Base-by-base conservation (phyloP, 1,140 invertebrate genomes). In the Luehdorfia chinensis region DNA sequence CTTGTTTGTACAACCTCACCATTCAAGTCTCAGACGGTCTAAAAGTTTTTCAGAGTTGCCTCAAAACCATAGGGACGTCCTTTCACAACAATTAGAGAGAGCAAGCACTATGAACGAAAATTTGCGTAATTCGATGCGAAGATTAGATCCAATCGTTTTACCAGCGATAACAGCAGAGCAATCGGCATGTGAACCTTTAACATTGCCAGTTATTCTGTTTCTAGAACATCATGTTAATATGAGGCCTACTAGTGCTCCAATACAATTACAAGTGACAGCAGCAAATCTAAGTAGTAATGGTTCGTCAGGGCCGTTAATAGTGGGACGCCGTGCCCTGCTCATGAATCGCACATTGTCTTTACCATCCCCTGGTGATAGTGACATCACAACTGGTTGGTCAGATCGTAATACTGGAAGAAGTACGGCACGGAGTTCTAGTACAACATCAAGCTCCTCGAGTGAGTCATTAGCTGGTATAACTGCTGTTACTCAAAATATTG, bases 171-270 rank as follows among this genome's bases (percentile, higher is more conserved):
- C 70, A 0, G 47, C 66, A 1, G 60, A 83, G 47, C 59, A 74
- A 33, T 47, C 68, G 0, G 41, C 44, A 1, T 74, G 73, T 46
- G 76, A 86, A 41, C 73, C 71, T 18, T 50, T 86, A 16, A 86
- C 83, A 12, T 50, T 86, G 36, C 83, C 83, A 27, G 83, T 86
- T 27, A 86, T 86, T 59, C 65, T 84, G 15, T 86, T 86, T 50
- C 58, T 86, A 25, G 83, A 86, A 30, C 83, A 86, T 58, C 70
- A 85, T 50, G 78, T 84, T 25, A 84, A 86, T 48, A 69, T 83
- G 68, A 58, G 79, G 6, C 81, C 81, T 5, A 86, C 77, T 1
- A 83, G 79, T 58, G 75, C 79, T n/a, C 83, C 83, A 0, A 83
- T 86, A 59, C 83, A 86, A 47, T 64, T 86, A 32, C 83, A 86